phyloP scores from a whole-genome alignment of 2,888 invertebrate species.

The Lasioglossum zephyrum region DNA sequence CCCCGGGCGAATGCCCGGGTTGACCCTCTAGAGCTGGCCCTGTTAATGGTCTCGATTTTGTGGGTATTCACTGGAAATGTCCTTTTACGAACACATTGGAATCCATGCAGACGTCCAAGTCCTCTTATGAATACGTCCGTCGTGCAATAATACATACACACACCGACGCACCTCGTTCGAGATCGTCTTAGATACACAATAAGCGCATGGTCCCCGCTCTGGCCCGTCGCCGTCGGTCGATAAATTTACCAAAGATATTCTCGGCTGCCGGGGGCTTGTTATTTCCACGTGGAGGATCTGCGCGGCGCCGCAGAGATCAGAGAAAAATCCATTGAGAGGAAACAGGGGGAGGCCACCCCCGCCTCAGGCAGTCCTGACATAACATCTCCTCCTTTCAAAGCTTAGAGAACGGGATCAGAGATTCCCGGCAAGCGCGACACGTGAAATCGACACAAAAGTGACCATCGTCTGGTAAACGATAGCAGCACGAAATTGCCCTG shows the following conservation, averaged over 20 bases:
- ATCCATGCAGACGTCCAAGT: conserved; percentile 14
- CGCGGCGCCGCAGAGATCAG: conserved; percentile 75
- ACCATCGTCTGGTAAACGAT: conserved; percentile 79
- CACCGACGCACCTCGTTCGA: conserved; percentile 34
- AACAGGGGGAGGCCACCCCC: conserved; percentile 65
- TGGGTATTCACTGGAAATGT: neutral
- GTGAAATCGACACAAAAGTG: conserved; percentile 78
- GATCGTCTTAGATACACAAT: conserved; percentile 56
- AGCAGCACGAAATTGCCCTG: conserved; percentile 65
- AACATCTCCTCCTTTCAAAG: conserved; percentile 79
- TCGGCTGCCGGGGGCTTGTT: conserved; percentile 77
- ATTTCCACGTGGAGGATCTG: conserved; percentile 77
- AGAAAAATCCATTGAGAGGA: conserved; percentile 75
- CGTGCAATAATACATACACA: conserved; percentile 35
- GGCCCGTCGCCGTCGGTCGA: conserved; percentile 20
- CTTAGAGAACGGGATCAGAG: conserved; percentile 69
- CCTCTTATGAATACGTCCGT: conserved; percentile 51
- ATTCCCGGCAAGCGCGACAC: conserved; percentile 60
- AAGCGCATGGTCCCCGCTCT: conserved; percentile 35
- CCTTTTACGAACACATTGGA: conserved; percentile 1
- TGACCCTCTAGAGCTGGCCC: too few relatives aligned
- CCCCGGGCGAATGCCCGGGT: too few relatives aligned
- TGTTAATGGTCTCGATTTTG: neutral
- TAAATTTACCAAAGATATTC: conserved; percentile 56
- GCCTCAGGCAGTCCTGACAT: conserved; percentile 69